Evolutionary conservation across 2,888 invertebrate species (phyloP), one percentile per base, ranked within the genome.

Genomic region (Perizoma affinitatum): DNA sequence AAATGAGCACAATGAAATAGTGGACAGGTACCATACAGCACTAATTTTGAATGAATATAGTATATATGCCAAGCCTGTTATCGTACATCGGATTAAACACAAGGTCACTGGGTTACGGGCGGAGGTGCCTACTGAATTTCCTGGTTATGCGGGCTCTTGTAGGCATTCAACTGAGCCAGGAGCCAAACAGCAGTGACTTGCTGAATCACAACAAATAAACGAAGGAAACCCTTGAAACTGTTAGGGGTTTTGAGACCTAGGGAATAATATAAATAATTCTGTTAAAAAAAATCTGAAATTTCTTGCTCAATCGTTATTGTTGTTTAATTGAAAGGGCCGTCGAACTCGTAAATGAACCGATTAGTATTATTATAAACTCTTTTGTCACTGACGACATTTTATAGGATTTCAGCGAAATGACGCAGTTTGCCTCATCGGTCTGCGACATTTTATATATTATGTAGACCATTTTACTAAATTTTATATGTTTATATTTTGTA

Each of bases 101-200:
- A 86, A 84, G 84, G 84, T 73, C 77, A 81, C 61, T 73, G 72
- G 84, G 84, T 84, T 83, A 84, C 71, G 79, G 80, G 72, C 80
- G 72, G 9, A 33, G n/a, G n/a, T 45, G 9, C 38, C 34, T 9
- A 22, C 22, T 22, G 22, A 36, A 50, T 9, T 55, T 49, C 55
- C 48, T 43, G 49, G 33, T 36, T 38, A 49, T 46, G 54, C 46
- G 33, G n/a, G 40, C 5, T 9, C 9, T 9, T 9, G n/a, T 9
- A 41, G 41, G 9, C 8, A 42, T 5, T 10, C 42, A 42, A 10
- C 42, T 22, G 10, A 42, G 10, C 0, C 42, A 5, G 3, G 42
- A 4, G 5, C 40, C 5, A 42, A 42, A 42, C 10, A 42, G 4
- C 41, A 9, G 41, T 41, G n/a, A 41, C n/a, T 41, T 41, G 41